phyloP scores from a whole-genome alignment of 2,113 vertebrate species.

The Pongo abelii region DNA sequence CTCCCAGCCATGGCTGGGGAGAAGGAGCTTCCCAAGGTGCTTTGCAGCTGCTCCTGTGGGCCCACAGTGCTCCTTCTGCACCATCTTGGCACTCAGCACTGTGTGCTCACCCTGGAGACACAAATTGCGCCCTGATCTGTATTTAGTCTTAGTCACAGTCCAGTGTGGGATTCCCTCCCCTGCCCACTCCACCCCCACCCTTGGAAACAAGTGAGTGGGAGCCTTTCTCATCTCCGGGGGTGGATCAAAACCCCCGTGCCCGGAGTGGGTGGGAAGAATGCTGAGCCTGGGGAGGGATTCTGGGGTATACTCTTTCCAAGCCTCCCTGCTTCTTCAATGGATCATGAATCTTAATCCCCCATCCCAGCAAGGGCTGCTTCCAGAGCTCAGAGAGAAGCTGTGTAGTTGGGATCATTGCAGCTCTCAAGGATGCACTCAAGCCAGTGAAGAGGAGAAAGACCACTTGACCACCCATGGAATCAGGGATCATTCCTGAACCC shows the following conservation, averaged over 20 bases:
- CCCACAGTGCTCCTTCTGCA: accelerated
- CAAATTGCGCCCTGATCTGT: background rate
- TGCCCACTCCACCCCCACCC: background rate
- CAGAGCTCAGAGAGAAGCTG: background rate
- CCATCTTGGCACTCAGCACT: background rate
- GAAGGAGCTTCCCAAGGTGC: background rate
- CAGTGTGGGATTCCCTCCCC: background rate
- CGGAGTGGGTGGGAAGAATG: background rate
- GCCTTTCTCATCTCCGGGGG: background rate
- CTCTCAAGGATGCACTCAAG: background rate
- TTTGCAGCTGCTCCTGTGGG: background rate
- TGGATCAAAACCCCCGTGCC: background rate
- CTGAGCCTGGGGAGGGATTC: background rate
- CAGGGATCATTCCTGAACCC: background rate
- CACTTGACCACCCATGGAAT: background rate
- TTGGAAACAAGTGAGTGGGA: background rate
- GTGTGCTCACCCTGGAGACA: background rate
- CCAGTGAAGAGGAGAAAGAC: background rate
- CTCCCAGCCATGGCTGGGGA: background rate
- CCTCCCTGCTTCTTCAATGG: background rate
- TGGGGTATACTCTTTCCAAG: background rate
- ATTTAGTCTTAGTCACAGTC: background rate
- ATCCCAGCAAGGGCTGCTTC: background rate
- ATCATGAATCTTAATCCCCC: background rate
- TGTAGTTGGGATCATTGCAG: background rate